Conservation (phyloP, 2,888 invertebrate genomes). For the Dorcus hopei region DNA sequence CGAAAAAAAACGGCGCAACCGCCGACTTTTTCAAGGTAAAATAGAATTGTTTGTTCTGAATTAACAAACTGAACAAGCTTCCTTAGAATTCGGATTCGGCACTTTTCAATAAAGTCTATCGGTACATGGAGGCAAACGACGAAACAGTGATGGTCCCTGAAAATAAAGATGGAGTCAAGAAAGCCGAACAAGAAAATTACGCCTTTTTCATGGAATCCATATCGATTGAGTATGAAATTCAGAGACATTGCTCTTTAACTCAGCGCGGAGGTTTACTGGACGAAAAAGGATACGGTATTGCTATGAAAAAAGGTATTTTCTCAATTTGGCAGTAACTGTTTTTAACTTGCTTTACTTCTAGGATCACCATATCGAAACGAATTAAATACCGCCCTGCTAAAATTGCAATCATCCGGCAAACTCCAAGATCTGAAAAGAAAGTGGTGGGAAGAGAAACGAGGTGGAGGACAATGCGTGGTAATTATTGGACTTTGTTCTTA, state of each 20-base stretch:
- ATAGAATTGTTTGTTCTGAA: conserved; percentile 1
- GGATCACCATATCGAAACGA: conserved; percentile 49
- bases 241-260: conserved; percentile 72
- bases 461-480: conserved; percentile 59
- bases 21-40: conserved; percentile 81
- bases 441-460: conserved; percentile 88
- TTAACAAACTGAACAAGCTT: neutral
- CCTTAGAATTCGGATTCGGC: conserved; percentile 66
- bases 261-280: conserved; percentile 73
- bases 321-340: too few relatives aligned
- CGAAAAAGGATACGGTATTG: conserved; percentile 83
- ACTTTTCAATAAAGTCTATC: conserved; percentile 76
- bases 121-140: conserved; percentile 69
- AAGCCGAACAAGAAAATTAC: conserved; percentile 54
- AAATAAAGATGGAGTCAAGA: conserved; percentile 66
- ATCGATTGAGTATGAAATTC: conserved; percentile 79
- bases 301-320: conserved; percentile 69
- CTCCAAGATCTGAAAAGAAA: conserved; percentile 75
- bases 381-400: conserved; percentile 76
- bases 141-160: conserved; percentile 51
- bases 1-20: conserved; percentile 82
- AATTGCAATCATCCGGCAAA: conserved; percentile 79
- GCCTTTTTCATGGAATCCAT: conserved; percentile 91
- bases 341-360: conserved; percentile 22
- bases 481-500: conserved; percentile 21